Evolutionary conservation across 2,113 vertebrate genomes (phyloP), one percentile per base, ranked within the genome.

Genomic region (Spea bombifrons): DNA sequence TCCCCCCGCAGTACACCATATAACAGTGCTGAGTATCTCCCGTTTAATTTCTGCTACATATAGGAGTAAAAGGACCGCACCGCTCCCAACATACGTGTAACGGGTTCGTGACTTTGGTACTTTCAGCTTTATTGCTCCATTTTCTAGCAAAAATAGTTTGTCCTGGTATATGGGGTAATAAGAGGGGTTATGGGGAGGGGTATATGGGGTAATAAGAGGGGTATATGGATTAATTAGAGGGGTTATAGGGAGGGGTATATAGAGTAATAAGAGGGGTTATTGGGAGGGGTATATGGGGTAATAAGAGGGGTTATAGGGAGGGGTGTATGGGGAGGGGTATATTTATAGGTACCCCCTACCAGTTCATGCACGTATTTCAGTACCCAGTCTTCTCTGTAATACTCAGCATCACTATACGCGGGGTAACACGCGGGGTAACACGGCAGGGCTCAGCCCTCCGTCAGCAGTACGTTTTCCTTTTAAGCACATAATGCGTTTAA

Each of bases 381-480:
- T 67, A 47, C 44, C 10, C 12, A 8, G 5, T 65, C 7, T 7
- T n/a, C 13, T 13, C 15, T 9, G 8, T 69, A 49, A 4, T 53
- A 48, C 73, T 75, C 64, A 67, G 65, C 53, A 66, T 48, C 30
- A 46, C 65, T 75, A 55, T 55, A 67, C 12, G 17, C 74, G 75
- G 15, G 1, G 44, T 66, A 55, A 64, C 6, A 4, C n/a, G 44
- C 63, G 13, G 64, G 48, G 44, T 66, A 61, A 61, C 73, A 75
- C 73, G 66, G 61, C 61, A 16, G 71, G 73, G 47, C 17, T 61
- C n/a, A n/a, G n/a, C n/a, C n/a, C n/a, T n/a, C n/a, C 4, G 5
- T 10, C 5, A 57, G 55, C 55, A 57, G 55, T 13, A 57, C 7
- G 12, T 13, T 4, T 57, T 57, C 3, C 55, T 8, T 52, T 8